Evolutionary conservation across 2,888 invertebrate genomes (phyloP).

Genomic region (Drosophila bunnanda): DNA sequence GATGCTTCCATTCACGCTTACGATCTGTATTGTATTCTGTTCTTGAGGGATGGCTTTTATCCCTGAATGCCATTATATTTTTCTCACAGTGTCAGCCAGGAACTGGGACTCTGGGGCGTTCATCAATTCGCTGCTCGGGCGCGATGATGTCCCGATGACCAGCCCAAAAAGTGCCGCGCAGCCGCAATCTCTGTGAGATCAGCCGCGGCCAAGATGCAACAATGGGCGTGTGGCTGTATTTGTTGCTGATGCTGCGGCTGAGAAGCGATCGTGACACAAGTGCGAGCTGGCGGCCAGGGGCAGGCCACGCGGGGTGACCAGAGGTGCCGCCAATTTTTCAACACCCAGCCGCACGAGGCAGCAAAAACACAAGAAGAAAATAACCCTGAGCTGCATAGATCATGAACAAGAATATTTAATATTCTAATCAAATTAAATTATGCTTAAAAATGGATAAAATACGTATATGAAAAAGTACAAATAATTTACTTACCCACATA

Average conservation of each 20-base stretch:
- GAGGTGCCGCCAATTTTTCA: conserved; percentile 79
- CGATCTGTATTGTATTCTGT: no score
- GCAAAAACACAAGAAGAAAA: conserved; percentile 31
- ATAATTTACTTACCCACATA: no score
- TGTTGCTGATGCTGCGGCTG: conserved; percentile 23
- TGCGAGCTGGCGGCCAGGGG: conserved; percentile 51
- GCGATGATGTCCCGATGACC: conserved; percentile 78
- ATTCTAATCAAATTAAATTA: background rate
- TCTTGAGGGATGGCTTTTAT: no score
- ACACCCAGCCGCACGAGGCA: conserved; percentile 71
- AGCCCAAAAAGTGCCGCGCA: conserved; percentile 73
- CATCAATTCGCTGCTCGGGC: conserved; percentile 60
- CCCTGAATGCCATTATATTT: background rate
- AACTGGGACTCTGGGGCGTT: conserved; percentile 56
- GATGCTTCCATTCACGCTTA: background rate
- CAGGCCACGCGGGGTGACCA: conserved; percentile 23
- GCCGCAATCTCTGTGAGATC: conserved; percentile 75
- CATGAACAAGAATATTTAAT: background rate
- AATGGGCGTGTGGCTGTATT: conserved; percentile 57
- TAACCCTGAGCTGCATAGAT: conserved; percentile 8
- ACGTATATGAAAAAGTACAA: background rate
- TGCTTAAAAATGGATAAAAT: conserved; percentile 12
- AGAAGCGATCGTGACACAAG: conserved; percentile 74
- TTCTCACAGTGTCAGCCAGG: conserved; percentile 7
- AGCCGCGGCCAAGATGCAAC: conserved; percentile 70